phyloP scores from a whole-genome alignment of 2,113 vertebrate genomes.

The Sphaerodactylus townsendi region DNA sequence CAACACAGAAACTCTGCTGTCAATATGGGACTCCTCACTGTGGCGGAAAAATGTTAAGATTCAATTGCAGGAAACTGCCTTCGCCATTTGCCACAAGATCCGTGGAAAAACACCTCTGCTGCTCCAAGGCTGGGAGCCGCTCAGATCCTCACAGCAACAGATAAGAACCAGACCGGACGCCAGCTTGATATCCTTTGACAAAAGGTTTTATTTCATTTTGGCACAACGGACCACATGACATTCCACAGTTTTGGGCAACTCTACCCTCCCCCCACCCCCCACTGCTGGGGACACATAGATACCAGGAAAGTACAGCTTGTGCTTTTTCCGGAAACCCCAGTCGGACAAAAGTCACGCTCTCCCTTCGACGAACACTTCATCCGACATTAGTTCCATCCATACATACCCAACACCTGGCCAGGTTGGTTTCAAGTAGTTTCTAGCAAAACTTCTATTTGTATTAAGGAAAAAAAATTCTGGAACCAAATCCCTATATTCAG shows the following conservation, averaged over 20 bases:
- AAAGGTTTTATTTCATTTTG: conserved; percentile 59
- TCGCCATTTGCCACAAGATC: too few relatives aligned
- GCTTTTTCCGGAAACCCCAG: not conserved
- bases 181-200: accelerated
- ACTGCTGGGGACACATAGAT: not conserved
- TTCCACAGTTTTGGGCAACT: not conserved
- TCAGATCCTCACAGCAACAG: not conserved
- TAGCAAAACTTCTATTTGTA: not conserved
- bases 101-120: not conserved
- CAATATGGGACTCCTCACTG: too few relatives aligned
- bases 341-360: not conserved
- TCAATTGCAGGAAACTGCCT: too few relatives aligned
- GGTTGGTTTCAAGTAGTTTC: not conserved
- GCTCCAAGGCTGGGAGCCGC: not conserved
- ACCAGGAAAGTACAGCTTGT: not conserved
- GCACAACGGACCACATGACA: conserved; percentile 50
- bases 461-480: not conserved
- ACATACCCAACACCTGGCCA: not conserved
- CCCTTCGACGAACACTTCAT: not conserved
- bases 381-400: not conserved
- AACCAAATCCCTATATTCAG: not conserved
- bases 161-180: not conserved
- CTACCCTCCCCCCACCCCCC: not conserved
- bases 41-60: too few relatives aligned
- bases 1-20: too few relatives aligned